Conservation (phyloP, 2,113 vertebrate species). For the Sitta europaea region DNA sequence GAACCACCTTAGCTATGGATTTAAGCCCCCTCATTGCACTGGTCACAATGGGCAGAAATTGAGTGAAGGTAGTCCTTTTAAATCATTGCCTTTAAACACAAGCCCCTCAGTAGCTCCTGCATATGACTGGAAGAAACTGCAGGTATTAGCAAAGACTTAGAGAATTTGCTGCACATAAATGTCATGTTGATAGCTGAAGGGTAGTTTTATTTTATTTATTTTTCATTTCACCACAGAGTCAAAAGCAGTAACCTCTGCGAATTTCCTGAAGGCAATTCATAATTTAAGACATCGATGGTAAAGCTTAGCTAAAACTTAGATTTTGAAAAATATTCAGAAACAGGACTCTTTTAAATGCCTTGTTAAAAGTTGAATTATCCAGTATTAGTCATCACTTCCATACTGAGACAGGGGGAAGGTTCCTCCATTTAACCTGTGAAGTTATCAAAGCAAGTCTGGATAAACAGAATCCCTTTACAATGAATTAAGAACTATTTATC, state of each 20-base stretch:
- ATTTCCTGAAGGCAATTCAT: neutral
- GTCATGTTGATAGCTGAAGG: neutral
- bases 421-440: neutral
- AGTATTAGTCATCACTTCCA: neutral
- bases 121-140: neutral
- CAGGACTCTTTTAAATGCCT: neutral
- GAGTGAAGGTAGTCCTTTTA: neutral
- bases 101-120: neutral
- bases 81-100: neutral
- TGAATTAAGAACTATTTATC: neutral
- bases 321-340: neutral
- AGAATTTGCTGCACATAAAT: neutral
- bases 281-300: neutral
- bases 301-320: neutral
- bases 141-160: neutral
- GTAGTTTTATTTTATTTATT: neutral
- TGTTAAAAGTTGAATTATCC: neutral
- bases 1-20: neutral
- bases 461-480: neutral
- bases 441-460: neutral
- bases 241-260: neutral
- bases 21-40: fast-evolving
- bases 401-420: neutral
- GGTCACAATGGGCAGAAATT: neutral
- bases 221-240: neutral